Percentiles rank a stretch among this genome's conserved stretches.
phyloP scores from a whole-genome alignment of 1,140 invertebrate species.

The Melanaphis sacchari region DNA sequence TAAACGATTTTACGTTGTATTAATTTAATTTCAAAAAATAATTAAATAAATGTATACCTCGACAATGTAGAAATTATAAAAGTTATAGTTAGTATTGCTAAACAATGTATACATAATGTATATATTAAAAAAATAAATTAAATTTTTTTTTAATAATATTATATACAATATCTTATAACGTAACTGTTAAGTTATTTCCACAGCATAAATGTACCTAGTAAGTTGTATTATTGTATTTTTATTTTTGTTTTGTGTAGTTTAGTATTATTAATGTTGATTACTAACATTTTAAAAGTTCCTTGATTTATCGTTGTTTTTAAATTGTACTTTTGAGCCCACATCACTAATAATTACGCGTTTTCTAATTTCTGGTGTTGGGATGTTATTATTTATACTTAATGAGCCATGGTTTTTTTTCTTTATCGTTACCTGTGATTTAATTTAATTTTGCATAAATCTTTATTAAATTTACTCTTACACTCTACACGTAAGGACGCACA shows the following conservation, averaged over 20 bases:
- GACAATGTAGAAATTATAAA: not conserved
- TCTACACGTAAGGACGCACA: not conserved
- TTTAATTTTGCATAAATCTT: conserved; percentile 37
- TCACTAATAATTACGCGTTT: not conserved
- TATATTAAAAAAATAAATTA: not conserved
- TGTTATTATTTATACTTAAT: conserved; percentile 16
- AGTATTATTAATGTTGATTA: not conserved
- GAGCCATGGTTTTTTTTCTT: not conserved
- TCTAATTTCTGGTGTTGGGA: not conserved
- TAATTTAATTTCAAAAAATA: not conserved
- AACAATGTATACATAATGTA: not conserved
- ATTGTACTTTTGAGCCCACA: not conserved
- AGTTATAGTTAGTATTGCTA: not conserved
- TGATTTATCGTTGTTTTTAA: not conserved
- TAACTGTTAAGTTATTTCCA: not conserved
- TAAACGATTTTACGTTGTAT: not conserved
- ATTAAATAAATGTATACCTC: not conserved
- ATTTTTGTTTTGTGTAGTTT: not conserved
- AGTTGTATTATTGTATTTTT: not conserved
- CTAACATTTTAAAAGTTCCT: conserved; percentile 25
- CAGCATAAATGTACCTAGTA: not conserved
- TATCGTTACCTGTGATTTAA: not conserved
- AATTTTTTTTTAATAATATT: not conserved
- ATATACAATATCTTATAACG: not conserved
- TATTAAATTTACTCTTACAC: not conserved